These are phyloP conservation scores for Bombus terrestris DNA, from an alignment of 1,140 invertebrate genomes.

Conservation along the genomic window DNA sequence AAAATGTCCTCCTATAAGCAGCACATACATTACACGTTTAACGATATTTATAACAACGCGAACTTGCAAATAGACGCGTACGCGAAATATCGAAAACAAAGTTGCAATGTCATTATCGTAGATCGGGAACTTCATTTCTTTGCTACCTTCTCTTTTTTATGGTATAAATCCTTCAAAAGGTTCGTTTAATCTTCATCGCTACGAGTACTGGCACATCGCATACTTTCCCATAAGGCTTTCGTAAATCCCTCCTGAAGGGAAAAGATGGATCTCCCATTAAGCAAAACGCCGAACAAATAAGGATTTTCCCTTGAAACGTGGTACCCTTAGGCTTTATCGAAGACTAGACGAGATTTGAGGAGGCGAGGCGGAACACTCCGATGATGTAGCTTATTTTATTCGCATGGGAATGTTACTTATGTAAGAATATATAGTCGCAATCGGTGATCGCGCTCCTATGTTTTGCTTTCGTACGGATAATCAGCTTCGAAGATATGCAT, in stretches of 20 bases:
- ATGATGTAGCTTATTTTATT: slow-evolving; percentile 48
- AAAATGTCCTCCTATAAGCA: background rate
- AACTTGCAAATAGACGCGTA: background rate
- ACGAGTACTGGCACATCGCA: slow-evolving; percentile 44
- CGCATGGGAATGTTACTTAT: slow-evolving; percentile 39
- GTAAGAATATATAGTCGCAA: slow-evolving; percentile 1
- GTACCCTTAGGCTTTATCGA: slow-evolving; percentile 56
- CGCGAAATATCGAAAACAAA: background rate
- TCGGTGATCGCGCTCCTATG: background rate
- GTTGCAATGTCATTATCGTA: background rate
- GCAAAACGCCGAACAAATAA: slow-evolving; percentile 71
- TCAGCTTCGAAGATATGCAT: background rate
- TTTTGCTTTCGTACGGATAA: background rate
- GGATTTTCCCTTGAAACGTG: slow-evolving; percentile 55
- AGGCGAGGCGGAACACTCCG: slow-evolving; percentile 57
- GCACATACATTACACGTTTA: background rate
- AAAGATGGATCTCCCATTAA: slow-evolving; percentile 68
- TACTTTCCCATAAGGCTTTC: slow-evolving; percentile 55
- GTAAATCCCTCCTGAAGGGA: slow-evolving; percentile 60
- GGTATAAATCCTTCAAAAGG: slow-evolving; percentile 8
- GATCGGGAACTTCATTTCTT: background rate
- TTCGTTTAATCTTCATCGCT: slow-evolving; percentile 50
- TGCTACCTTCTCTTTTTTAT: background rate
- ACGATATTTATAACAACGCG: background rate
- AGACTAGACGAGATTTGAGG: slow-evolving; percentile 58